A percentile compares a stretch with the other conserved stretches of the same genome.
Conservation (phyloP, 2,113 vertebrate genomes). For the Scolopax mira region DNA sequence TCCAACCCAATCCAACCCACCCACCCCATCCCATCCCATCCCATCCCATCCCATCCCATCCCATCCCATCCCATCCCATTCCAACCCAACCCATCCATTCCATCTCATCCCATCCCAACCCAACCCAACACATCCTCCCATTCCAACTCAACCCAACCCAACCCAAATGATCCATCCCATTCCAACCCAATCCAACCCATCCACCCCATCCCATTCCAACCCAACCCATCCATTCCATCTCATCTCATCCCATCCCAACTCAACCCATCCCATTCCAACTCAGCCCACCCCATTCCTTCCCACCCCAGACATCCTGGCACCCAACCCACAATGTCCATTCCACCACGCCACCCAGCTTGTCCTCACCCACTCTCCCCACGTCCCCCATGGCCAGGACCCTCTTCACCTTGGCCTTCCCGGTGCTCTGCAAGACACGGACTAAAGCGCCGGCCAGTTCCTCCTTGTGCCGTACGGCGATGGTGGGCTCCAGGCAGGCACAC, state of each 20-base stretch:
- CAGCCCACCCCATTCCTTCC: background rate
- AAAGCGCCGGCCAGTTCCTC: constrained; percentile 89
- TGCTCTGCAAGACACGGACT: constrained; percentile 89
- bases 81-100: background rate
- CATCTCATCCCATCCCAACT: background rate
- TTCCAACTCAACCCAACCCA: background rate
- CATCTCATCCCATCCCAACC: background rate
- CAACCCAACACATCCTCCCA: background rate
- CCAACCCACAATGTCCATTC: background rate
- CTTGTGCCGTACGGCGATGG: constrained; percentile 85
- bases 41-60: too few relatives aligned
- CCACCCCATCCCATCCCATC: too few relatives aligned
- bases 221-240: background rate
- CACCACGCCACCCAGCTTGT: background rate
- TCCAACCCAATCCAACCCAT: background rate
- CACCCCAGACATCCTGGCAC: background rate
- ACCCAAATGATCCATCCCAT: background rate
- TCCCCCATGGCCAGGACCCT: rapidly evolving
- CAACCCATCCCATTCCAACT: too few relatives aligned
- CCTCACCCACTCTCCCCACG: background rate
- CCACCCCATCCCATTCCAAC: too few relatives aligned
- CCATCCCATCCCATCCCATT: too few relatives aligned
- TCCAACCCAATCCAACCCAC: too few relatives aligned
- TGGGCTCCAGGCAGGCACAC: constrained; percentile 82
- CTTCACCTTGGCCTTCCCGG: constrained; percentile 90